Conservation (phyloP, 2,113 vertebrate genomes). For the Aix galericulata region DNA sequence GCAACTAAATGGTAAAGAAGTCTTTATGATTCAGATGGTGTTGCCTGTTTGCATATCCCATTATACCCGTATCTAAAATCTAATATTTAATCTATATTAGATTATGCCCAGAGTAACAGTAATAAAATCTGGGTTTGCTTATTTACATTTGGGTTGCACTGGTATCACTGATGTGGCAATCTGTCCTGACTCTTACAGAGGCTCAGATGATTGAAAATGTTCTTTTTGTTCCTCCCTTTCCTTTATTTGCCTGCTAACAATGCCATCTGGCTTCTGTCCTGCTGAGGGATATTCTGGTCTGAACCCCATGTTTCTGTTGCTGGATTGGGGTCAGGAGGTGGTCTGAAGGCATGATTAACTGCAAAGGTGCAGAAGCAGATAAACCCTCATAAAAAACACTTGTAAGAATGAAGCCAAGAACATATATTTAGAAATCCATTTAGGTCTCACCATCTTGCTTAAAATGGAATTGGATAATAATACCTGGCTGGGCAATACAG, state of each 20-base stretch:
- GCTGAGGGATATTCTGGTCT: neutral
- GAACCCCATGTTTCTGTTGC: neutral
- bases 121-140: neutral
- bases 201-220: neutral
- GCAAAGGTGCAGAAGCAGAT: conserved; percentile 32
- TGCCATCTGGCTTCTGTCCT: neutral
- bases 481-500: conserved; percentile 15
- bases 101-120: fast-evolving
- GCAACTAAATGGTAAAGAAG: neutral
- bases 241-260: neutral
- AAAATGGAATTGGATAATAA: conserved; percentile 42
- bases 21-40: fast-evolving
- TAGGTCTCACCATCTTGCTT: conserved; percentile 23
- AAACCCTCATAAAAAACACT: neutral
- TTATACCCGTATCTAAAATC: neutral
- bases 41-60: neutral
- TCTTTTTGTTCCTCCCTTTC: neutral
- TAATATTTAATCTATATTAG: too few relatives aligned
- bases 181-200: neutral
- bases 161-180: neutral
- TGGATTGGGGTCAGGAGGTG: conserved; percentile 7
- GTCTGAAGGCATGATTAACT: neutral
- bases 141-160: neutral
- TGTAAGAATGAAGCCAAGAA: neutral
- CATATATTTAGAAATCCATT: conserved; percentile 57